Percentiles rank a stretch among this genome's conserved stretches.
These are phyloP conservation scores for Dendroctonus valens DNA, from an alignment of 1,140 invertebrate species.

Conservation along the genomic window DNA sequence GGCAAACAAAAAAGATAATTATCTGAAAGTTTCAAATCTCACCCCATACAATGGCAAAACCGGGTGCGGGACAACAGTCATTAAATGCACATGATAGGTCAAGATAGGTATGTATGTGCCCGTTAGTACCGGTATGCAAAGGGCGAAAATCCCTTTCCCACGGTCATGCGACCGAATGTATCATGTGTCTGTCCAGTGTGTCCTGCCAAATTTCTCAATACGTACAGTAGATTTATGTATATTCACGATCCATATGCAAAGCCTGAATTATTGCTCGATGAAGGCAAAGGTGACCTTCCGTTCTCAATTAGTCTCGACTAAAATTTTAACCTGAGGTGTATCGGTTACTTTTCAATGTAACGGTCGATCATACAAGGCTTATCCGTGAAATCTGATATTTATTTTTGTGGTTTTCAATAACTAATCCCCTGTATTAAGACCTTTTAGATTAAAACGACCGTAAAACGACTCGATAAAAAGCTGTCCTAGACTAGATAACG, in stretches of 20 bases:
- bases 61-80: conserved; percentile 22
- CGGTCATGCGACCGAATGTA: conserved; percentile 27
- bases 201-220: conserved; percentile 34
- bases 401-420: conserved; percentile 6
- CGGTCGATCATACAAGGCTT: conserved; percentile 7
- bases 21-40: conserved; percentile 14
- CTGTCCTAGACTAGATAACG: too few species aligned
- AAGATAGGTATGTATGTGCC: conserved; percentile 16
- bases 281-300: conserved; percentile 17
- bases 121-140: conserved; percentile 22
- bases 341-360: conserved; percentile 15
- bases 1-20: conserved; percentile 16
- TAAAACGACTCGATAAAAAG: too few species aligned
- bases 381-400: conserved; percentile 18
- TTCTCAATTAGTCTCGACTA: conserved; percentile 14
- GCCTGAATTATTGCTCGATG: conserved; percentile 17
- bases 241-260: conserved; percentile 24
- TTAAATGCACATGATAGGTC: conserved; percentile 20
- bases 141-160: conserved; percentile 30
- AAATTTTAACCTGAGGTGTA: conserved; percentile 11
- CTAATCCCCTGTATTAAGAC: too few species aligned
- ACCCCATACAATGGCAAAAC: conserved; percentile 10
- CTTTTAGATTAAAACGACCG: too few species aligned
- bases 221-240: conserved; percentile 21
- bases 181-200: conserved; percentile 29